Evolutionary conservation across 2,113 vertebrate species (phyloP), one percentile per base, ranked within the genome.

Genomic region (Oncorhynchus masou): DNA sequence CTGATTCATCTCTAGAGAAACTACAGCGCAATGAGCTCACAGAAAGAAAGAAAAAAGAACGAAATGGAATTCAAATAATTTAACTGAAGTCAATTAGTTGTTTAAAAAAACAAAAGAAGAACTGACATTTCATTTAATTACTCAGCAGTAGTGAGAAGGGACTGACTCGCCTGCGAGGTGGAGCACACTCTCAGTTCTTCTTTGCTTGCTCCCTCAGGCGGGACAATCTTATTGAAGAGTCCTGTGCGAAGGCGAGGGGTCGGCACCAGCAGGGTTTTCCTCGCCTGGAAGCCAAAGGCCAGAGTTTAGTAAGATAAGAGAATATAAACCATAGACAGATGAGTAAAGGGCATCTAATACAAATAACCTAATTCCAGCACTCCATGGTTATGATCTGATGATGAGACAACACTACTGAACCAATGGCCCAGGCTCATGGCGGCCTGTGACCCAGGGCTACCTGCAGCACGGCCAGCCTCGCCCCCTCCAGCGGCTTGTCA

Each of bases 401-500:
- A 54, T 54, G 51, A 45, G 39, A 45, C 39, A 45, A 45, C 9
- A 45, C 8, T 45, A 45, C 39, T 45, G 39, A 45, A 45, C 39
- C 39, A 45, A 11, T 45, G 39, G 9, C 39, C 9, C 39, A 39
- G 39, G 59, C 6, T 6, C 16, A 60, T 60, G 16, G n/a, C 0
- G n/a, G 20, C n/a, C 2, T 60, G 19, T 60, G 6, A 22, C 59
- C 59, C 16, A 22, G 59, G 1, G 90, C 85, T 95, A 99, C 98
- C 97, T 99, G 94, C 59, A 99, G 90, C 0, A 90, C 92, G 1
- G 93, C 92, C 69, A 98, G 91, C 39, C 96, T 94, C 22, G 91
- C 93, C 0, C 96, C 96, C 85, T 99, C 96, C 67, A 99, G 88
- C 0, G 98, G 96, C 73, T 99, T 99, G 85, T 99, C 97, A 0